Evolutionary conservation across 2,113 vertebrate species (phyloP).

Genomic region (Nettapus auritus): DNA sequence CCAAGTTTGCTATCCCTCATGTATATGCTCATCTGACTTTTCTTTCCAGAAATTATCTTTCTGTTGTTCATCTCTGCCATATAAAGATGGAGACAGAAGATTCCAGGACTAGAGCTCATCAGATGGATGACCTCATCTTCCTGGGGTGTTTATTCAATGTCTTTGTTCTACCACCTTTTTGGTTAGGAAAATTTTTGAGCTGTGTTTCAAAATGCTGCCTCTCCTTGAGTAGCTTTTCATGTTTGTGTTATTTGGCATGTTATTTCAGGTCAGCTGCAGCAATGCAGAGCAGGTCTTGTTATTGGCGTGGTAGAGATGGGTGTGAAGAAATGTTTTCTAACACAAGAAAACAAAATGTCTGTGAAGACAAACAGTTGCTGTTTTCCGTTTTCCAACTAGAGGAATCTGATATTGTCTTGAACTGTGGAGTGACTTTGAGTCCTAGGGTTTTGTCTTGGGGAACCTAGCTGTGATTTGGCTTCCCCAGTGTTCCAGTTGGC

Average conservation of each 20-base stretch:
- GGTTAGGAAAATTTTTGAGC: not conserved
- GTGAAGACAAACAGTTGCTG: not conserved
- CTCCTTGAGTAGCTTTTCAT: not conserved
- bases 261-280: not conserved
- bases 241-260: not conserved
- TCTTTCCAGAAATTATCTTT: not conserved
- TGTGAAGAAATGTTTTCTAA: not conserved
- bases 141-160: not conserved
- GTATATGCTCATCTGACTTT: not conserved
- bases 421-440: not conserved
- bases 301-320: not conserved
- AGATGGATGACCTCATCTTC: not conserved
- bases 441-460: not conserved
- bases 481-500: conserved; percentile 33
- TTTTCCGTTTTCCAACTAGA: not conserved
- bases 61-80: not conserved
- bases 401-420: not conserved
- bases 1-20: not conserved
- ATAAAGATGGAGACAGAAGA: not conserved
- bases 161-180: not conserved
- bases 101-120: not conserved
- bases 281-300: not conserved
- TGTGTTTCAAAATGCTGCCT: not conserved
- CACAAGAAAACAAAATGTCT: not conserved
- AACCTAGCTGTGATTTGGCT: not conserved